A percentile compares a stretch with the other conserved stretches of the same genome.
Evolutionary conservation across 2,888 invertebrate genomes (phyloP).

Genomic region (Drosophila phalerata): DNA sequence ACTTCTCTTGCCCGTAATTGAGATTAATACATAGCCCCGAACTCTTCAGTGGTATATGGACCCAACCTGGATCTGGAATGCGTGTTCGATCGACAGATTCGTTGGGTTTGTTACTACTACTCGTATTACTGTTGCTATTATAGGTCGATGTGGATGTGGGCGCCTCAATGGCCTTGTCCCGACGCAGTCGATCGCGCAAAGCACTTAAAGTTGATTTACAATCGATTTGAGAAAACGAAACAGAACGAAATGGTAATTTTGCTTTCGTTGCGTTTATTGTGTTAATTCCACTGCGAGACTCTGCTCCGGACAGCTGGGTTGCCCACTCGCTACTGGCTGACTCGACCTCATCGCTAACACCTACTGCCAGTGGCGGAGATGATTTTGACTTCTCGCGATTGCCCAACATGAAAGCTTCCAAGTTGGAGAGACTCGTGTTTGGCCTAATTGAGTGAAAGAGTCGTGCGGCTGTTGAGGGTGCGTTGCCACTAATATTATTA

Average conservation of each 20-base stretch:
- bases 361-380: slow-evolving; percentile 58
- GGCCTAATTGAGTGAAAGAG: slow-evolving; percentile 75
- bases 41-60: slow-evolving; percentile 81
- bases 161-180: slow-evolving; percentile 81
- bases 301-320: slow-evolving; percentile 87
- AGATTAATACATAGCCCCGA: slow-evolving; percentile 78
- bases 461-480: slow-evolving; percentile 52
- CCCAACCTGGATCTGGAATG: slow-evolving; percentile 71
- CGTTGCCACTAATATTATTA: slow-evolving; percentile 8
- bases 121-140: background rate
- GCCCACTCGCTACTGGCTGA: slow-evolving; percentile 79
- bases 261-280: slow-evolving; percentile 87
- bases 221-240: slow-evolving; percentile 95
- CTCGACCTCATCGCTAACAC: slow-evolving; percentile 40
- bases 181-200: slow-evolving; percentile 82
- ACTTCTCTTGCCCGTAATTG: slow-evolving; percentile 78
- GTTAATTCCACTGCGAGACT: slow-evolving; percentile 85
- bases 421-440: slow-evolving; percentile 83
- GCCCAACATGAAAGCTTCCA: slow-evolving; percentile 80
- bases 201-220: slow-evolving; percentile 86
- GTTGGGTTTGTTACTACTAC: slow-evolving; percentile 1
- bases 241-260: slow-evolving; percentile 91
- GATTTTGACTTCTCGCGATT: slow-evolving; percentile 81
- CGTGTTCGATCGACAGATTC: slow-evolving; percentile 11
- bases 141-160: slow-evolving; percentile 61